Evolutionary conservation across 2,797 vertebrate species (phyloP).

Genomic region (Aldrovandia affinis): DNA sequence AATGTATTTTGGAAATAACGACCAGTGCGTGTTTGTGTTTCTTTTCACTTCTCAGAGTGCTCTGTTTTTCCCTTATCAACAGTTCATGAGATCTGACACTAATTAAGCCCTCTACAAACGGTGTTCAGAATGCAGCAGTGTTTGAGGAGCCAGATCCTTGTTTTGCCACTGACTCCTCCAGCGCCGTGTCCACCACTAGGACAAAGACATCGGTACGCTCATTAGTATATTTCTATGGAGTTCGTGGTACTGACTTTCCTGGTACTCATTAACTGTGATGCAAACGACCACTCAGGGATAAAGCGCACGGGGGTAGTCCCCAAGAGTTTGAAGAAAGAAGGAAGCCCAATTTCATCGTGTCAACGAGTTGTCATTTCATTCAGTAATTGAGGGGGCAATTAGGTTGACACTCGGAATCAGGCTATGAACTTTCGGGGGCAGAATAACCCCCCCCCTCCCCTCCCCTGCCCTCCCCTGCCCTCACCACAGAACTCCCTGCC

Average conservation of each 20-base stretch:
- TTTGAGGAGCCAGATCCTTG: slow-evolving; percentile 13
- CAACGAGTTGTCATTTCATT: slow-evolving; percentile 23
- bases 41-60: background rate
- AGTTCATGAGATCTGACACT: slow-evolving; percentile 21
- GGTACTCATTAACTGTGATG: slow-evolving; percentile 28
- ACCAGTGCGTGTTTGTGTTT: background rate
- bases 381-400: slow-evolving; percentile 22
- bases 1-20: background rate
- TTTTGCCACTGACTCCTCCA: background rate
- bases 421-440: slow-evolving; percentile 21
- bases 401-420: slow-evolving; percentile 17
- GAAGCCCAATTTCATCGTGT: slow-evolving; percentile 1
- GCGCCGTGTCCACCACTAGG: background rate
- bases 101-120: slow-evolving; percentile 27
- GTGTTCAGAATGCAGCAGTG: background rate
- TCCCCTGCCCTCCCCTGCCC: no score
- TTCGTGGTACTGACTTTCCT: background rate
- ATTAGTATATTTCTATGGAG: slow-evolving; percentile 6
- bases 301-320: background rate
- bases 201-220: slow-evolving; percentile 9
- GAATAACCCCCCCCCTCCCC: slow-evolving; percentile 21
- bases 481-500: slow-evolving; percentile 20
- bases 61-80: background rate
- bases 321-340: slow-evolving; percentile 20
- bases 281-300: slow-evolving; percentile 22